Conservation (phyloP, 2,888 invertebrate species). For the Napeogenes sylphis region DNA sequence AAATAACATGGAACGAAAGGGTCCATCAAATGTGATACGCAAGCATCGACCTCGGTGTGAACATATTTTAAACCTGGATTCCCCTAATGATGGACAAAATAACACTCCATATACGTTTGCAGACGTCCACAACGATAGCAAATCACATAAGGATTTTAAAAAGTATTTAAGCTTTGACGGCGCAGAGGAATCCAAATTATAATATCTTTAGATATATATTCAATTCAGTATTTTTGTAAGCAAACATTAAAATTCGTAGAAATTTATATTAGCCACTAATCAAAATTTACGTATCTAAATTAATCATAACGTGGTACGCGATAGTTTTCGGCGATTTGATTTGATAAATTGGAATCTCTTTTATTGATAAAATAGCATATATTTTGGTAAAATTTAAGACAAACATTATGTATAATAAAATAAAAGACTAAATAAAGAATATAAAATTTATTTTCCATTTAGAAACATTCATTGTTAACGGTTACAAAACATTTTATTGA, state of each 20-base stretch:
- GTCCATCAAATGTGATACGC: constrained; percentile 40
- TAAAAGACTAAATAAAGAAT: background rate
- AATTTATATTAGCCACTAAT: too few relatives aligned
- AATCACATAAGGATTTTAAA: constrained; percentile 37
- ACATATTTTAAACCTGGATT: constrained; percentile 54
- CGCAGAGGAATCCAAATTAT: constrained; percentile 66
- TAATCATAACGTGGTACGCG: background rate
- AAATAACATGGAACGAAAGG: constrained; percentile 44
- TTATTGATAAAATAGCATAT: constrained; percentile 17
- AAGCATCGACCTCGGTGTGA: constrained; percentile 57
- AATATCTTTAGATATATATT: constrained; percentile 17
- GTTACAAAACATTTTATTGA: too few relatives aligned
- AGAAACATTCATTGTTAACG: too few relatives aligned
- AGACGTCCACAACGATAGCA: constrained; percentile 56
- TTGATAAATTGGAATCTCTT: constrained; percentile 26
- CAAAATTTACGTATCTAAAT: too few relatives aligned
- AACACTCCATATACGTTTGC: constrained; percentile 59
- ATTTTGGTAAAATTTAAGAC: constrained; percentile 12
- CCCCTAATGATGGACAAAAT: constrained; percentile 51
- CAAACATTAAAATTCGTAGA: too few relatives aligned
- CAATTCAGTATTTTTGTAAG: too few relatives aligned
- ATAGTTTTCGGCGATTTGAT: constrained; percentile 6
- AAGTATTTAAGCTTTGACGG: constrained; percentile 43
- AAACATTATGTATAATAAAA: background rate
- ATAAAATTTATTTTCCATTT: background rate